These are phyloP conservation scores for Steinernema khuongi DNA, from an alignment of 1,140 invertebrate species.

Conservation along the genomic window DNA sequence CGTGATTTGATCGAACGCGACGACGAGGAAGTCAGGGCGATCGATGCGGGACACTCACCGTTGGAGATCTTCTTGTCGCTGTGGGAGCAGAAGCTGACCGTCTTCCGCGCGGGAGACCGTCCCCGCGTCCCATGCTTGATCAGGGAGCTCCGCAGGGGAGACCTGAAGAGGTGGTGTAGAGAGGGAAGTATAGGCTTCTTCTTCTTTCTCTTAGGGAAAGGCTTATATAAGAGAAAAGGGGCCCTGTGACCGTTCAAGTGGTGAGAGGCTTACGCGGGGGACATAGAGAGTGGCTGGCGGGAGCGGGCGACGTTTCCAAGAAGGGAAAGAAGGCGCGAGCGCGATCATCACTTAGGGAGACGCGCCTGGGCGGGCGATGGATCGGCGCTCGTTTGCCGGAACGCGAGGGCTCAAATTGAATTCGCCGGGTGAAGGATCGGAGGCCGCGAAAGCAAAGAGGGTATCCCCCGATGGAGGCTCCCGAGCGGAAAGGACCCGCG, in stretches of 20 bases:
- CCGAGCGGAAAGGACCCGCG: no score
- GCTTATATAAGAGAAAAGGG: not conserved
- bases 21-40: not conserved
- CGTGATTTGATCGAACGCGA: not conserved
- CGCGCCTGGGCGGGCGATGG: not conserved
- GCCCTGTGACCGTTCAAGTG: no score
- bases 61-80: constrained; percentile 62
- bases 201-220: no score
- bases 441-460: not conserved
- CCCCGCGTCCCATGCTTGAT: constrained; percentile 39
- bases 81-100: constrained; percentile 54
- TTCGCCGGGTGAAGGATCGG: not conserved
- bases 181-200: not conserved
- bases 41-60: constrained; percentile 53
- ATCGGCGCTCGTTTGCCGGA: constrained; percentile 3
- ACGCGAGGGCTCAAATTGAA: not conserved
- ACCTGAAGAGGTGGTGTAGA: constrained; percentile 4
- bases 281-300: not conserved
- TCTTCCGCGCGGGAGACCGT: constrained; percentile 53
- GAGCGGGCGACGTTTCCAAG: not conserved
- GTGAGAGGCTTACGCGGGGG: not conserved
- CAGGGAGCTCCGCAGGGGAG: constrained; percentile 36
- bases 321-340: not conserved
- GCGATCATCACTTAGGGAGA: not conserved
- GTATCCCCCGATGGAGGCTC: no score